phyloP scores from a whole-genome alignment of 2,888 invertebrate species.

The Scaptomyza caliginosa region DNA sequence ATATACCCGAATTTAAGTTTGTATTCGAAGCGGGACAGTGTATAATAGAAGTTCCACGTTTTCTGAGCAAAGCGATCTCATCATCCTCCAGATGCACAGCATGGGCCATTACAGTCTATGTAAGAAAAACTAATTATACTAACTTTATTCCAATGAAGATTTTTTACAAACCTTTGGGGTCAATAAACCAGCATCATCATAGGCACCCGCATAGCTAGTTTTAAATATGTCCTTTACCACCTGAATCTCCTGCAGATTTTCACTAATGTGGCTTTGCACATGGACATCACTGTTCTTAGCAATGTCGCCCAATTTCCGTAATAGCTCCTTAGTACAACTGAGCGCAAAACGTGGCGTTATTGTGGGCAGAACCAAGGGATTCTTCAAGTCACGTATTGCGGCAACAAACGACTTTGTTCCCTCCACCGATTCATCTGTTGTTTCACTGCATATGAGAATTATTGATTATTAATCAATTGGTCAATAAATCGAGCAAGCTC shows the following conservation, averaged over 20 bases:
- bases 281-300: constrained; percentile 88
- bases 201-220: constrained; percentile 89
- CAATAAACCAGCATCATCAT: constrained; percentile 89
- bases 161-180: constrained; percentile 88
- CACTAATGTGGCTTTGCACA: constrained; percentile 95
- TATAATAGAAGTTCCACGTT: constrained; percentile 88
- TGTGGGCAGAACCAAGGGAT: constrained; percentile 89
- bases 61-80: constrained; percentile 88
- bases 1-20: constrained; percentile 91
- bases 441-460: constrained; percentile 86
- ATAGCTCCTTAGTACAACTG: constrained; percentile 89
- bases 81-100: constrained; percentile 89
- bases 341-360: constrained; percentile 95
- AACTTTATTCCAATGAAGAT: background rate
- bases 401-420: constrained; percentile 88
- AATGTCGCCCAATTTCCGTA: constrained; percentile 88
- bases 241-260: constrained; percentile 90
- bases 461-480: background rate
- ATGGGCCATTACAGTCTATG: constrained; percentile 91
- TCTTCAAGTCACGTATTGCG: constrained; percentile 85
- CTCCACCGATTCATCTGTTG: constrained; percentile 86
- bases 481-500: background rate
- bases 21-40: constrained; percentile 96
- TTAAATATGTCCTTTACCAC: constrained; percentile 86
- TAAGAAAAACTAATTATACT: background rate